A percentile compares a stretch with the other conserved stretches of the same genome.
phyloP scores from a whole-genome alignment of 2,113 vertebrate genomes.

The Phalacrocorax brasilianus region DNA sequence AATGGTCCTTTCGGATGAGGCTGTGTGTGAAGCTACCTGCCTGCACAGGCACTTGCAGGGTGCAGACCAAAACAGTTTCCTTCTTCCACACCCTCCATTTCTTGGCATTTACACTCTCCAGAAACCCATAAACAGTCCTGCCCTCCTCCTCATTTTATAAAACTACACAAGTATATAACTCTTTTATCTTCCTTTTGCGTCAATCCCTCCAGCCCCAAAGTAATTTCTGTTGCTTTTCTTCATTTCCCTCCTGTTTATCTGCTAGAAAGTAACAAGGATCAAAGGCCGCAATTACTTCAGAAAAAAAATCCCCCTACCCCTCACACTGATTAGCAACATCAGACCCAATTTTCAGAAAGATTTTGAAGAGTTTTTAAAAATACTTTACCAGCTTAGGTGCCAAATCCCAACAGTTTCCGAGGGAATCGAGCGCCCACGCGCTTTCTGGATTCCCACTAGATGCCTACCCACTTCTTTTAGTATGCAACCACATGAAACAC shows the following conservation, averaged over 20 bases:
- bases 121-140: neutral
- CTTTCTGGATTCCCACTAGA: conserved; percentile 48
- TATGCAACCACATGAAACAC: conserved; percentile 18
- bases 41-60: neutral
- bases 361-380: conserved; percentile 14
- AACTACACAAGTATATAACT: neutral
- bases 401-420: conserved; percentile 50
- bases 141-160: neutral
- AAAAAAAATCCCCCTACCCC: neutral
- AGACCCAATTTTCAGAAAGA: neutral
- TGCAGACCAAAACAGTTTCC: neutral
- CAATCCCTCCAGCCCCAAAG: conserved; percentile 1
- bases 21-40: neutral
- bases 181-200: conserved; percentile 25
- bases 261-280: conserved; percentile 11
- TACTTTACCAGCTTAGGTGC: conserved; percentile 35
- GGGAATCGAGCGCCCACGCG: neutral
- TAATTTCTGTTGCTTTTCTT: neutral
- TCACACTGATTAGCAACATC: neutral
- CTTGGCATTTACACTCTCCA: neutral
- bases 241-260: neutral
- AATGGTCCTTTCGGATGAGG: neutral
- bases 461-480: conserved; percentile 7
- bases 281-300: conserved; percentile 4
- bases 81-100: conserved; percentile 5